Conservation (phyloP, 2,888 invertebrate genomes). For the Lottia scabra region DNA sequence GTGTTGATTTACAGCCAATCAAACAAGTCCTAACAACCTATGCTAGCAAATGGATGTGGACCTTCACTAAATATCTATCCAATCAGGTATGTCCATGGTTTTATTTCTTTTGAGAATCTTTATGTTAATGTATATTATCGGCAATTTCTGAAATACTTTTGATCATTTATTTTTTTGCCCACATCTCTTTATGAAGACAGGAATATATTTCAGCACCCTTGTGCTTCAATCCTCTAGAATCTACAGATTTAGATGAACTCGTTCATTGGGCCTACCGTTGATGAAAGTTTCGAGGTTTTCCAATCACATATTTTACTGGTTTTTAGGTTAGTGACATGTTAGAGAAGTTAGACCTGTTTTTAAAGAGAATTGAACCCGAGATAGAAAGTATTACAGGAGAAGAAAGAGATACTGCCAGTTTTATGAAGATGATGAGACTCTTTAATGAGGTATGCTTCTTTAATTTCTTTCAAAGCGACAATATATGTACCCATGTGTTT, state of each 20-base stretch:
- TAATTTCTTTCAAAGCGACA: too few species aligned
- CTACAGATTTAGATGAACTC: too few species aligned
- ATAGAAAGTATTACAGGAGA: slow-evolving; percentile 69
- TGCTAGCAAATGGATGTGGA: slow-evolving; percentile 69
- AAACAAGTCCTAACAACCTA: slow-evolving; percentile 68
- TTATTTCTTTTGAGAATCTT: not conserved
- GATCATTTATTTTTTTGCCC: too few species aligned
- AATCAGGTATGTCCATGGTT: slow-evolving; percentile 59
- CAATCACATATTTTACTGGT: too few species aligned
- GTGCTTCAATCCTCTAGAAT: too few species aligned
- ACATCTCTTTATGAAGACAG: not conserved
- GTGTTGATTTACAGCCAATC: slow-evolving; percentile 67
- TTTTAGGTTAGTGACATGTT: slow-evolving; percentile 55
- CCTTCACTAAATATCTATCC: slow-evolving; percentile 68
- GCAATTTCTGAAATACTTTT: too few species aligned
- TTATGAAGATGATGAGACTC: slow-evolving; percentile 69
- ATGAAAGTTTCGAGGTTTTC: too few species aligned
- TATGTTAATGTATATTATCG: too few species aligned
- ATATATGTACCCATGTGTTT: too few species aligned
- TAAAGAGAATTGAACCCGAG: slow-evolving; percentile 68
- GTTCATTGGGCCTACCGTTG: too few species aligned
- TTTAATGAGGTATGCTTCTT: slow-evolving; percentile 64
- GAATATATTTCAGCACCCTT: too few species aligned
- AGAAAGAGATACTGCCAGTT: slow-evolving; percentile 68
- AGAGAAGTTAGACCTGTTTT: slow-evolving; percentile 62